phyloP scores from a whole-genome alignment of 2,888 invertebrate species.

The Cerastis leucographa region DNA sequence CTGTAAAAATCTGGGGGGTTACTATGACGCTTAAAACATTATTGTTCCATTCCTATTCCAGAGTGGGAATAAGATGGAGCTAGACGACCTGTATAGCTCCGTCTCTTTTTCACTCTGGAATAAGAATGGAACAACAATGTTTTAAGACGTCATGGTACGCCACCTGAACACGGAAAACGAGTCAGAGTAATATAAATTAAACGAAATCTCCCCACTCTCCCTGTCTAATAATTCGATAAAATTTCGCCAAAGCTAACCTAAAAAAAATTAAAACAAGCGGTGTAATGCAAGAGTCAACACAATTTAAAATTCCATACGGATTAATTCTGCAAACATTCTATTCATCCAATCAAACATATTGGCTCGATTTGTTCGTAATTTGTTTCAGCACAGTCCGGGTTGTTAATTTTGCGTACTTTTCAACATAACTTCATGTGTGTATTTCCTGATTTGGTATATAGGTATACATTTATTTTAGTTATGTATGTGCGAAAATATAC shows the following conservation, averaged over 20 bases:
- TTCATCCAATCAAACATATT: slow-evolving; percentile 39
- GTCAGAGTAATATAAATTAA: slow-evolving; percentile 29
- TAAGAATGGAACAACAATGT: no score
- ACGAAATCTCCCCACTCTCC: slow-evolving; percentile 18
- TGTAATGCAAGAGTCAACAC: slow-evolving; percentile 31
- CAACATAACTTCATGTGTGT: accelerated
- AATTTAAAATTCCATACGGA: slow-evolving; percentile 34
- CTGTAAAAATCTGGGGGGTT: neutral
- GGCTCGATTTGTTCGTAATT: slow-evolving; percentile 32
- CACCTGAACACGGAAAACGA: neutral
- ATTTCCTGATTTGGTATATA: no score
- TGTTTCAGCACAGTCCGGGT: slow-evolving; percentile 12
- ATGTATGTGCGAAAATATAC: neutral
- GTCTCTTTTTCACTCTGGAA: no score
- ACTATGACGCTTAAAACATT: no score
- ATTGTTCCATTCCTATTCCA: no score
- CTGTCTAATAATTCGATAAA: slow-evolving; percentile 24
- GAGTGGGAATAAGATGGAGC: no score
- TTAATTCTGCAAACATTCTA: slow-evolving; percentile 48
- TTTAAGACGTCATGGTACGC: no score
- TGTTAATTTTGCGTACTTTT: slow-evolving; percentile 2
- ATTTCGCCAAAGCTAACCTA: slow-evolving; percentile 12
- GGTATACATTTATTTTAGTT: neutral
- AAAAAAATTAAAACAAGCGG: slow-evolving; percentile 21
- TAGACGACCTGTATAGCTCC: no score